Conservation (phyloP, 2,113 vertebrate species). For the Nannobrachium achirus region DNA sequence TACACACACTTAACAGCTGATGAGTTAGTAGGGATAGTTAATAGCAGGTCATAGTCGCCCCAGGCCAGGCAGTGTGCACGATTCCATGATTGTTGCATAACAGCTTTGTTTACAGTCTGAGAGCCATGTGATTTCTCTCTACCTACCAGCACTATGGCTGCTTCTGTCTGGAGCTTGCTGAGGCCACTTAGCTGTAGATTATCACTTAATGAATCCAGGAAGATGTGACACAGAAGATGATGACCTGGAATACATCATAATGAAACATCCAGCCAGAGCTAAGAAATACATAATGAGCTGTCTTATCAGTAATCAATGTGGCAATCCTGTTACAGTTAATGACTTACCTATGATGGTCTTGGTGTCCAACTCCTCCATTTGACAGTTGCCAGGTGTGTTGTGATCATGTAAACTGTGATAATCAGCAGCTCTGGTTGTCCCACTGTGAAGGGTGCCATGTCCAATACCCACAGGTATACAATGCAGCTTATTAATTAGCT, state of each 20-base stretch:
- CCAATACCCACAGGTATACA: not conserved
- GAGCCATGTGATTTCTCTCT: constrained; percentile 63
- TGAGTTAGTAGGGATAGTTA: constrained; percentile 13
- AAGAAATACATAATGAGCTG: too few species aligned
- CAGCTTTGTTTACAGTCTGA: constrained; percentile 71
- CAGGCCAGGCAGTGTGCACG: constrained; percentile 28
- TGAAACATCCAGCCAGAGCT: too few species aligned
- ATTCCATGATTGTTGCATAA: constrained; percentile 62
- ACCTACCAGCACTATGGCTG: constrained; percentile 37
- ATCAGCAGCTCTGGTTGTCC: not conserved
- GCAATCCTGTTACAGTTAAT: too few species aligned
- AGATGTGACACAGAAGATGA: not conserved
- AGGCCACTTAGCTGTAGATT: constrained; percentile 14
- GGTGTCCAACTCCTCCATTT: too few species aligned
- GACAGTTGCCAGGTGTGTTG: too few species aligned
- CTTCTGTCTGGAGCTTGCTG: constrained; percentile 13
- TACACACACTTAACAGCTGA: constrained; percentile 13
- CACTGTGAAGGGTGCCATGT: not conserved
- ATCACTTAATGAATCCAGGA: constrained; percentile 6
- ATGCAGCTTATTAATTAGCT: too few species aligned
- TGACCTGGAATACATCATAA: not conserved
- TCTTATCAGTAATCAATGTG: too few species aligned
- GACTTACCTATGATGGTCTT: too few species aligned
- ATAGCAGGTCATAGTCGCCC: constrained; percentile 46
- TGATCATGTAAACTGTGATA: too few species aligned